Evolutionary conservation across 2,113 vertebrate species (phyloP).

Genomic region (Hemiprocne comata): DNA sequence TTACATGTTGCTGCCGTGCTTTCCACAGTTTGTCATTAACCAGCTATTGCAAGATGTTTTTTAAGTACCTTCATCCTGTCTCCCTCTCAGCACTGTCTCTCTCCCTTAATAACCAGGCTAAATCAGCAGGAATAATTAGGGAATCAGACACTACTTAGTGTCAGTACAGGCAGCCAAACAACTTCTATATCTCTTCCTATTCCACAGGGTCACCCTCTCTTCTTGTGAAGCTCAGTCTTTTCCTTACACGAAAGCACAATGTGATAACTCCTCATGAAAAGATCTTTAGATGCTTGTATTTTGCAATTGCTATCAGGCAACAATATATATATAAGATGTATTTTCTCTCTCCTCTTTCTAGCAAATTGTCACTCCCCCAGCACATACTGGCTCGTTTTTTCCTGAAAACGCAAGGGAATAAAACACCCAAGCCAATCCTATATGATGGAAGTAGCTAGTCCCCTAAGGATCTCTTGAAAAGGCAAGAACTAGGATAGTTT

Average conservation of each 20-base stretch:
- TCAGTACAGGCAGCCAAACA: conserved; percentile 32
- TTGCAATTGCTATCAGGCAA: neutral
- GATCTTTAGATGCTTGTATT: neutral
- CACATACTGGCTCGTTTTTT: neutral
- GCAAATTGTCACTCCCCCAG: conserved; percentile 25
- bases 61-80: conserved; percentile 49
- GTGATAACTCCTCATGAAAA: neutral
- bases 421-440: neutral
- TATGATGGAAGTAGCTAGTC: neutral
- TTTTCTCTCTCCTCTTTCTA: neutral
- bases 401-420: conserved; percentile 13
- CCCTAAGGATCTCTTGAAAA: conserved; percentile 14
- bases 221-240: neutral
- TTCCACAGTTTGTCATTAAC: conserved; percentile 63
- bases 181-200: conserved; percentile 20
- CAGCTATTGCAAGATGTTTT: conserved; percentile 62
- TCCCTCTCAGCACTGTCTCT: conserved; percentile 44
- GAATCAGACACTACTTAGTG: conserved; percentile 67
- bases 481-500: neutral
- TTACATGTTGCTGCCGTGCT: neutral
- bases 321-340: neutral
- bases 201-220: neutral
- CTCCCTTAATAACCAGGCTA: conserved; percentile 54
- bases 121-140: conserved; percentile 60
- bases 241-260: neutral